Evolutionary conservation across 2,113 vertebrate genomes (phyloP).

Genomic region (Cyanocitta stelleri): DNA sequence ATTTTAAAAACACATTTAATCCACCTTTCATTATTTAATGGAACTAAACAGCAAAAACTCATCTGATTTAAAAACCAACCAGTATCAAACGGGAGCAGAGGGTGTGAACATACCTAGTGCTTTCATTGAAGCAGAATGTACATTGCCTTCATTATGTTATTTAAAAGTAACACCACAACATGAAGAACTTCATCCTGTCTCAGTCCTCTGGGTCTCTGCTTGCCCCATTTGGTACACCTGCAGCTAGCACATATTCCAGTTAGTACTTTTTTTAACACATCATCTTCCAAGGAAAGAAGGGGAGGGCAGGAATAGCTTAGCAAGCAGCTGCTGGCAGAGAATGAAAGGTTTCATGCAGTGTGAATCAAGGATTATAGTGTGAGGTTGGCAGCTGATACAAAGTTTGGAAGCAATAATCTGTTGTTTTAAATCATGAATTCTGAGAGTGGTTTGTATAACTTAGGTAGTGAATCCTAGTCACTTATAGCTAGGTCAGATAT

Average conservation of each 20-base stretch:
- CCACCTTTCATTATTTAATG: background rate
- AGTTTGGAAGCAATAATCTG: slow-evolving; percentile 44
- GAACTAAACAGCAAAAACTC: background rate
- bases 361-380: slow-evolving; percentile 52
- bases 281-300: slow-evolving; percentile 50
- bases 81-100: background rate
- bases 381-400: slow-evolving; percentile 53
- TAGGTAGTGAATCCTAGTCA: background rate
- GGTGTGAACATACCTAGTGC: background rate
- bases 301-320: slow-evolving; percentile 7
- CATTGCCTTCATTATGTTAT: slow-evolving; percentile 2
- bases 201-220: slow-evolving; percentile 1
- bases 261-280: slow-evolving; percentile 63
- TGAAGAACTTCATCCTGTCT: slow-evolving; percentile 1
- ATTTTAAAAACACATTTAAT: background rate
- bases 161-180: background rate
- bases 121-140: background rate
- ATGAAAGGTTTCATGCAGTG: slow-evolving; percentile 55
- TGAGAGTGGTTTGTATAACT: background rate
- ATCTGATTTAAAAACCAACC: background rate
- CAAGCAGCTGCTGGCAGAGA: slow-evolving; percentile 65
- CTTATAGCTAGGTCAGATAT: background rate
- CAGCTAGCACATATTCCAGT: slow-evolving; percentile 27
- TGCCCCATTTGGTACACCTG: slow-evolving; percentile 55
- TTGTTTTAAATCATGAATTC: slow-evolving; percentile 37